A percentile compares a stretch with the other conserved stretches of the same genome.
Conservation (phyloP, 37 sponge, comb jelly and placozoan species). For the Aphrocallistes beatrix region DNA sequence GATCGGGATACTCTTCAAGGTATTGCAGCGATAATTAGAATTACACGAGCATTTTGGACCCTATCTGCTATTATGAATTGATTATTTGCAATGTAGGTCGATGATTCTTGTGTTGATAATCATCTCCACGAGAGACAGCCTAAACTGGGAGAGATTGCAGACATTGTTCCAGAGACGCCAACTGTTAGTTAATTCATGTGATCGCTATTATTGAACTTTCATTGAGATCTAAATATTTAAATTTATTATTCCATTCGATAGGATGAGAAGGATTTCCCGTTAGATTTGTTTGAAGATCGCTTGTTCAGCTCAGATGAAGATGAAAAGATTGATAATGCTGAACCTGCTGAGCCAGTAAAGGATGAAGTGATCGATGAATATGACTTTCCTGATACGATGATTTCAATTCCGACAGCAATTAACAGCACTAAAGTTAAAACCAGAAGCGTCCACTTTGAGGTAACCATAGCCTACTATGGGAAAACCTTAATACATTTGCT, state of each 20-base stretch:
- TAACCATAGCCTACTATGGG: too few relatives aligned
- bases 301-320: neutral
- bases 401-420: conserved; percentile 16
- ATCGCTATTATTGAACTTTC: neutral
- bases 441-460: too few relatives aligned
- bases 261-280: neutral
- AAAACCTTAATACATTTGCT: too few relatives aligned
- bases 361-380: conserved; percentile 25
- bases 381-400: conserved; percentile 51
- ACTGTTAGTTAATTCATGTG: neutral
- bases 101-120: conserved; percentile 49
- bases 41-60: neutral
- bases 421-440: too few relatives aligned
- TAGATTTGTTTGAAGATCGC: neutral
- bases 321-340: neutral
- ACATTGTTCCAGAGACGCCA: neutral
- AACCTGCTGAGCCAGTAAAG: conserved; percentile 20
- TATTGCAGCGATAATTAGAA: conserved; percentile 1
- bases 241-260: neutral
- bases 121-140: conserved; percentile 59
- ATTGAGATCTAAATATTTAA: neutral
- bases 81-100: conserved; percentile 40
- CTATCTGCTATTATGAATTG: neutral
- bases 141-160: conserved; percentile 3
- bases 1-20: conserved; percentile 84